These are phyloP conservation scores for Columba janthina DNA, from an alignment of 2,113 vertebrate species.

Conservation along the genomic window DNA sequence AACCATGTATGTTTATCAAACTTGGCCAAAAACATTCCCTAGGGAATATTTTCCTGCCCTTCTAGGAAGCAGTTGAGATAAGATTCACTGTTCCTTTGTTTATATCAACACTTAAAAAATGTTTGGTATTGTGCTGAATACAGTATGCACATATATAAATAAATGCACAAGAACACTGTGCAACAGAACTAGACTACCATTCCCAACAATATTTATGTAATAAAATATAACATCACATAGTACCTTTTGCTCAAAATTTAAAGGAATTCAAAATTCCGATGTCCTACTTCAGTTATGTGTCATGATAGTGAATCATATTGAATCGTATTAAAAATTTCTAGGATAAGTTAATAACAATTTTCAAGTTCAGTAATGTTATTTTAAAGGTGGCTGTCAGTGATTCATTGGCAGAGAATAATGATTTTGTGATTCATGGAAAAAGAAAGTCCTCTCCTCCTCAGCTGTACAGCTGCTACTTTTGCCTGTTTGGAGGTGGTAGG, in stretches of 20 bases:
- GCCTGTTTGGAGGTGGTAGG: neutral
- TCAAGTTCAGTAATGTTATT: neutral
- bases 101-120: neutral
- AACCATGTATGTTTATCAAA: neutral
- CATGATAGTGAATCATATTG: neutral
- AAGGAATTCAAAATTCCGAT: neutral
- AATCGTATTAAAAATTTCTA: neutral
- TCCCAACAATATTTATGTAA: neutral
- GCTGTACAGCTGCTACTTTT: neutral
- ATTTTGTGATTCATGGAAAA: neutral
- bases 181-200: neutral
- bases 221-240: neutral
- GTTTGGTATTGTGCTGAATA: neutral
- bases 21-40: neutral
- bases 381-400: neutral
- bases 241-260: neutral
- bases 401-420: neutral
- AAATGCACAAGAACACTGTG: neutral
- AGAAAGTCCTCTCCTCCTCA: neutral
- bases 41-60: neutral
- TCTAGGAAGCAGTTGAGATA: neutral
- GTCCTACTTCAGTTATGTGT: neutral
- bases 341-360: neutral
- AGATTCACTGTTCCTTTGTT: neutral
- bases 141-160: neutral